Evolutionary conservation across 2,888 invertebrate genomes (phyloP), one percentile per base, ranked within the genome.

Genomic region (Acanthopleura granulata): DNA sequence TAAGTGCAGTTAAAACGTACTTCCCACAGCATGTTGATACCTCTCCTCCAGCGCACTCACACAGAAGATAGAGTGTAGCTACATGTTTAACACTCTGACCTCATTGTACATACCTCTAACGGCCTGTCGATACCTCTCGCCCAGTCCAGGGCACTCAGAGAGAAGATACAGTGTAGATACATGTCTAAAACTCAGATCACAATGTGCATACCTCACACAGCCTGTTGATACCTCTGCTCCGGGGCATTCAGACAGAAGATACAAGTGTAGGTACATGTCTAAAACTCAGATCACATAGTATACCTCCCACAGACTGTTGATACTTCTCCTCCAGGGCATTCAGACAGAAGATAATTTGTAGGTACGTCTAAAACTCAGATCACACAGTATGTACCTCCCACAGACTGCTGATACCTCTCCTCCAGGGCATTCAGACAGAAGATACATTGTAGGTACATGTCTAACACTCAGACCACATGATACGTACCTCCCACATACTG

Each of bases 251-350:
- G 77, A 66, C 81, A 79, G n/a, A 74, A 77, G n/a, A 85, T 82
- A 25, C n/a, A n/a, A n/a, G n/a, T n/a, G n/a, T n/a, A n/a, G n/a
- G n/a, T n/a, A n/a, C n/a, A n/a, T n/a, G n/a, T n/a, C n/a, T n/a
- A n/a, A n/a, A n/a, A n/a, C n/a, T n/a, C n/a, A n/a, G n/a, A n/a
- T n/a, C n/a, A n/a, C n/a, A n/a, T n/a, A n/a, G n/a, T n/a, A n/a
- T 77, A 85, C 85, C 79, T 77, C 75, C 75, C 22, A 85, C 70
- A 22, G 76, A 27, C 27, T 50, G 30, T 22, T 77, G 72, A 75
- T 84, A 82, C 74, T 82, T 83, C 22, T 84, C 85, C 30, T 84
- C 82, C 72, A 83, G 73, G 22, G 81, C 79, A 72, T 73, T 79
- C 6, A 86, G 77, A 66, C 81, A 79, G n/a, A 75, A 77, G n/a